Evolutionary conservation across 2,888 invertebrate genomes (phyloP).

Genomic region (Bibio marci): DNA sequence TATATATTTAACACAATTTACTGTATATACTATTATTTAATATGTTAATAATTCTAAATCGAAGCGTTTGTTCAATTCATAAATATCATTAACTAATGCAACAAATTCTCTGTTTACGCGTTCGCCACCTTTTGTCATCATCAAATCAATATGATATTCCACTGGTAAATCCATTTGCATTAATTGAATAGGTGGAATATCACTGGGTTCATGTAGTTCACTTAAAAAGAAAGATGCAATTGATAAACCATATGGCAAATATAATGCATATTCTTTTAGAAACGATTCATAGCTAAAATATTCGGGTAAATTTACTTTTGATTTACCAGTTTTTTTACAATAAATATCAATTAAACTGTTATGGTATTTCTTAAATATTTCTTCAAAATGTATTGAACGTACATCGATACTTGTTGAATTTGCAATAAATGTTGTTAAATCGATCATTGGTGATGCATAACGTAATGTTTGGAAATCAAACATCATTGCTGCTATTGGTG

Average conservation of each 20-base stretch:
- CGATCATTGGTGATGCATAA: slow-evolving; percentile 25
- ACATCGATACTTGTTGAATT: slow-evolving; percentile 19
- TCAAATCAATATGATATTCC: too few relatives aligned
- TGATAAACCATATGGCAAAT: slow-evolving; percentile 16
- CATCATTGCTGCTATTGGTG: slow-evolving; percentile 22
- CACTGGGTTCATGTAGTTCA: slow-evolving; percentile 15
- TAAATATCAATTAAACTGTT: slow-evolving; percentile 14
- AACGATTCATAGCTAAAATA: slow-evolving; percentile 19
- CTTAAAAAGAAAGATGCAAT: slow-evolving; percentile 18
- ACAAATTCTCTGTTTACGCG: too few relatives aligned
- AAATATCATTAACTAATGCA: too few relatives aligned
- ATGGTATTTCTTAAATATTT: slow-evolving; percentile 21
- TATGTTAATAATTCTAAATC: too few relatives aligned
- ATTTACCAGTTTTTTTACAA: slow-evolving; percentile 5
- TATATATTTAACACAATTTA: too few relatives aligned
- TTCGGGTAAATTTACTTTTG: slow-evolving; percentile 17
- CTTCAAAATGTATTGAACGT: slow-evolving; percentile 17
- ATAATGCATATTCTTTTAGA: slow-evolving; percentile 20
- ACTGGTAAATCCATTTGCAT: too few relatives aligned
- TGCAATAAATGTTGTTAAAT: slow-evolving; percentile 19
- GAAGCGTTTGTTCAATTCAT: too few relatives aligned
- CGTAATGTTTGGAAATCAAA: slow-evolving; percentile 28
- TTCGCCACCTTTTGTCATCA: too few relatives aligned
- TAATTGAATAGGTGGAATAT: too few relatives aligned
- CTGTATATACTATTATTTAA: too few relatives aligned